phyloP scores from a whole-genome alignment of 2,888 invertebrate genomes.

The Coelopa pilipes region DNA sequence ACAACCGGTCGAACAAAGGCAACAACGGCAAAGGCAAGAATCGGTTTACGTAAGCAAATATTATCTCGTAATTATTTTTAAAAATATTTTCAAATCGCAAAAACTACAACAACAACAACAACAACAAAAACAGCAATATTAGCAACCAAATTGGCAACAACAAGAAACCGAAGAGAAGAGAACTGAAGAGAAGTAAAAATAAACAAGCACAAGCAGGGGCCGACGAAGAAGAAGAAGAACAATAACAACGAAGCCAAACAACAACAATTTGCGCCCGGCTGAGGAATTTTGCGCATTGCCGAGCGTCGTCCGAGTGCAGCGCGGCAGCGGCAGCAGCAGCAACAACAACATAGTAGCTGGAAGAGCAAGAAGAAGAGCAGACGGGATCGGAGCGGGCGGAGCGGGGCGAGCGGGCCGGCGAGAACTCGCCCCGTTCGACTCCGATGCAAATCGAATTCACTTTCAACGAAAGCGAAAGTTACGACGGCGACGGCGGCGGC shows the following conservation, averaged over 20 bases:
- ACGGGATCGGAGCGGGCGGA: not conserved
- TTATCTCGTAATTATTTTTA: slow-evolving; percentile 30
- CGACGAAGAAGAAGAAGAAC: too few relatives aligned
- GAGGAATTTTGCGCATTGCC: not conserved
- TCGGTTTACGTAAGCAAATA: slow-evolving; percentile 54
- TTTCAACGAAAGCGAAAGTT: slow-evolving; percentile 41
- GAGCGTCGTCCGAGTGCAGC: not conserved
- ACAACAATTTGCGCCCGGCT: too few relatives aligned
- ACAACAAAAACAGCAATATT: not conserved
- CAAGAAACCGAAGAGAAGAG: not conserved
- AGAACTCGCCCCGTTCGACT: not conserved
- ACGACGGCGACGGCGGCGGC: not conserved
- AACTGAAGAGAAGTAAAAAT: too few relatives aligned
- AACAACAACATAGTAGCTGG: not conserved
- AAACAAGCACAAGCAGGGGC: too few relatives aligned
- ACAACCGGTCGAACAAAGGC: slow-evolving; percentile 43
- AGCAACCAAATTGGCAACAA: not conserved
- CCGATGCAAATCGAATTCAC: slow-evolving; percentile 15
- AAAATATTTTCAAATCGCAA: slow-evolving; percentile 3
- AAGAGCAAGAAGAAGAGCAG: slow-evolving; percentile 10
- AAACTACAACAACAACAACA: slow-evolving; percentile 14
- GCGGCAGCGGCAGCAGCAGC: not conserved
- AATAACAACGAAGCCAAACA: too few relatives aligned
- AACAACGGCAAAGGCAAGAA: too few relatives aligned
- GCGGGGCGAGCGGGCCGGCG: not conserved